These are phyloP conservation scores for Perognathus longimembris DNA, from an alignment of 2,113 vertebrate species.

Conservation along the genomic window DNA sequence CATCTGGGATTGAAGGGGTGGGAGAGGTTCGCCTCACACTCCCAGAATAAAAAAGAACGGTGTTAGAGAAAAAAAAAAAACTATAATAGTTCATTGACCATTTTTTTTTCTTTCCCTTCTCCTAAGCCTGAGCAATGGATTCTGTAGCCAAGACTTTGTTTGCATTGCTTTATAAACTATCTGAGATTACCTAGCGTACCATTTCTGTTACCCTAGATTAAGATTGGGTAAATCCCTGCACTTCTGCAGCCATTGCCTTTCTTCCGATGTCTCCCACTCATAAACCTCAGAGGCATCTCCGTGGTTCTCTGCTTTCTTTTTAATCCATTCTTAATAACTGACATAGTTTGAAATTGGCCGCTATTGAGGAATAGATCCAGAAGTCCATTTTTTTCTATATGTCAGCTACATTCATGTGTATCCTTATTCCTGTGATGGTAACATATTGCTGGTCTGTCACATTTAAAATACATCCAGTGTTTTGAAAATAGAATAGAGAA, in stretches of 20 bases:
- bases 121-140: slow-evolving; percentile 26
- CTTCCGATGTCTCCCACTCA: not conserved
- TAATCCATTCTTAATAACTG: slow-evolving; percentile 51
- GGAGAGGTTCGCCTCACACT: not conserved
- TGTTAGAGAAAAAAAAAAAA: slow-evolving; percentile 38
- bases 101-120: not conserved
- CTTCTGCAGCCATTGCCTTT: not conserved
- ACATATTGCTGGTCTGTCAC: slow-evolving; percentile 44
- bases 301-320: slow-evolving; percentile 38
- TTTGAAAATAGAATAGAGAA: slow-evolving; percentile 37
- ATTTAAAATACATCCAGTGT: slow-evolving; percentile 57
- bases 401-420: slow-evolving; percentile 71
- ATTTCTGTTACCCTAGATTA: not conserved
- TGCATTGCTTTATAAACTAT: slow-evolving; percentile 42
- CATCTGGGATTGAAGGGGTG: slow-evolving; percentile 30
- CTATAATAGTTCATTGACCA: not conserved
- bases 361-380: slow-evolving; percentile 62
- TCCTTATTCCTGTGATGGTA: slow-evolving; percentile 64
- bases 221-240: not conserved
- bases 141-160: slow-evolving; percentile 11
- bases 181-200: slow-evolving; percentile 35
- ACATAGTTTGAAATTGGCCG: slow-evolving; percentile 63
- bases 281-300: not conserved
- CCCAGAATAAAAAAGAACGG: not conserved
- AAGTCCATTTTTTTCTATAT: slow-evolving; percentile 72